Evolutionary conservation across 1,140 invertebrate genomes (phyloP).

Genomic region (Lasioglossum baleicum): DNA sequence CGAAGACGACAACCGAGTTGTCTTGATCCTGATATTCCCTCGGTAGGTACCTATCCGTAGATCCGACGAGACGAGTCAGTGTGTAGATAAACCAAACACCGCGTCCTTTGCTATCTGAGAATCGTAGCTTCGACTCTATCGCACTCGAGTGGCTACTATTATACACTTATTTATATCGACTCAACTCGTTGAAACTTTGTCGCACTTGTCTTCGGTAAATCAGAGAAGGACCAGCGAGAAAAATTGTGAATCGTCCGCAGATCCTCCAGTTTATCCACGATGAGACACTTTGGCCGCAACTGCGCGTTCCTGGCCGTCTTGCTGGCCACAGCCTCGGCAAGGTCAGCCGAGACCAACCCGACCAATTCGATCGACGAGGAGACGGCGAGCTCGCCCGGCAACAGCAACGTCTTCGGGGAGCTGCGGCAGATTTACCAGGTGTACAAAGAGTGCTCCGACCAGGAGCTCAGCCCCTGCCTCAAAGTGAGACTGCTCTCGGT

Average conservation of each 20-base stretch:
- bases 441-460: constrained; percentile 87
- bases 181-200: no score
- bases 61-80: no score
- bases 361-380: constrained; percentile 78
- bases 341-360: constrained; percentile 76
- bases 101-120: no score
- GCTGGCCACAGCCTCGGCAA: constrained; percentile 71
- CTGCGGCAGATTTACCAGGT: constrained; percentile 82
- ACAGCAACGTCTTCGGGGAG: constrained; percentile 78
- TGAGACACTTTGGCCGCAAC: constrained; percentile 64
- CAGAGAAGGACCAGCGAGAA: no score
- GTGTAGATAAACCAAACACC: no score
- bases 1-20: not conserved
- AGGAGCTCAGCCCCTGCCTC: constrained; percentile 86
- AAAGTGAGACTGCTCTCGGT: constrained; percentile 88
- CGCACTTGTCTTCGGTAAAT: no score
- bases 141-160: no score
- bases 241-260: no score
- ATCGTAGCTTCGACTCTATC: no score
- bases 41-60: no score
- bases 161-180: no score
- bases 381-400: constrained; percentile 67
- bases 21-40: constrained; percentile 47
- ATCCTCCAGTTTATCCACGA: constrained; percentile 49
- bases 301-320: constrained; percentile 73